phyloP scores from a whole-genome alignment of 2,888 invertebrate genomes.

The Pteria penguin region DNA sequence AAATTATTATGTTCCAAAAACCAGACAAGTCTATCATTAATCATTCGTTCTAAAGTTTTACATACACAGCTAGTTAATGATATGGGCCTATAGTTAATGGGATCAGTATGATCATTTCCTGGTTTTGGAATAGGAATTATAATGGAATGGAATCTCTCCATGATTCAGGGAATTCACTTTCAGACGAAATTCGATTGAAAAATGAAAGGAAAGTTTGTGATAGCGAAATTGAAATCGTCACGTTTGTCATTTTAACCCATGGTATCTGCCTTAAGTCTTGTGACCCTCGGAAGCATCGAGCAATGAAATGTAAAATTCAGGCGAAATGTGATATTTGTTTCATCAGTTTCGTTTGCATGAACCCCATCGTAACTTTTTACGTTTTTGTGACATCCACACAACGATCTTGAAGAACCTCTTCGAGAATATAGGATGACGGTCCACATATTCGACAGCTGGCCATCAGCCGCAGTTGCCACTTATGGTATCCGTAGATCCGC shows the following conservation, averaged over 20 bases:
- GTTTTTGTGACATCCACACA: constrained; percentile 52
- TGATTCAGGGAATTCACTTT: too few species aligned
- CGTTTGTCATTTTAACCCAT: rapidly evolving
- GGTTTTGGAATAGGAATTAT: too few species aligned
- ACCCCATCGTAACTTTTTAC: constrained; percentile 42
- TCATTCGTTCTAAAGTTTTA: too few species aligned
- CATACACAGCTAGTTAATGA: too few species aligned
- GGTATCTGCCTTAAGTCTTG: neutral
- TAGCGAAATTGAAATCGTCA: too few species aligned
- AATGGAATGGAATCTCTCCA: too few species aligned
- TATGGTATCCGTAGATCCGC: constrained; percentile 46
- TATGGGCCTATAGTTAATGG: too few species aligned
- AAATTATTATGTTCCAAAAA: too few species aligned
- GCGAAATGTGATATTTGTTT: neutral
- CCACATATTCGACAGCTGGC: constrained; percentile 47
- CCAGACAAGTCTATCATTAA: neutral
- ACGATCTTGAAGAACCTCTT: constrained; percentile 29
- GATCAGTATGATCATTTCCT: too few species aligned
- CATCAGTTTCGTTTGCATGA: constrained; percentile 35
- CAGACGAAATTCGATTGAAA: too few species aligned
- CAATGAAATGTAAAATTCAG: neutral
- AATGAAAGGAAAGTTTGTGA: too few species aligned
- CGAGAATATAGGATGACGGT: constrained; percentile 51
- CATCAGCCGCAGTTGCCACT: constrained; percentile 48
- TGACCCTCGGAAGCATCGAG: neutral